A percentile compares a stretch with the other conserved stretches of the same genome.
Conservation (phyloP, 1,140 invertebrate genomes). For the Drosophila orosa region DNA sequence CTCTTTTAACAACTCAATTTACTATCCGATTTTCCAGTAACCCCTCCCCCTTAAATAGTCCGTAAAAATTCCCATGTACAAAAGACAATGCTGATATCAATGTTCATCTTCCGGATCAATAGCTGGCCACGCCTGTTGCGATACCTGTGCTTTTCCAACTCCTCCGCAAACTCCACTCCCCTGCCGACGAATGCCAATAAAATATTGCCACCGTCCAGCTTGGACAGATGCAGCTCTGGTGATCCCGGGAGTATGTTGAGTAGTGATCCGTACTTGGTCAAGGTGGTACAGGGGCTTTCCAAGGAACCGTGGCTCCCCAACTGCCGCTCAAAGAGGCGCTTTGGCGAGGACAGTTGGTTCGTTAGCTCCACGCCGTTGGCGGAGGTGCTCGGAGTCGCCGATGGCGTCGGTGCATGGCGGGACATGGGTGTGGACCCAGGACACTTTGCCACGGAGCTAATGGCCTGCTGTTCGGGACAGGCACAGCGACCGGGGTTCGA, state of each 20-base stretch:
- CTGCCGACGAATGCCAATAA: background rate
- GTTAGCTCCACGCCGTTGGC: slow-evolving; percentile 48
- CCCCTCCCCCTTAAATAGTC: background rate
- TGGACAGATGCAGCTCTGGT: too few species aligned
- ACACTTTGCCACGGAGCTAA: slow-evolving; percentile 56
- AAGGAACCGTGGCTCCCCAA: slow-evolving; percentile 4
- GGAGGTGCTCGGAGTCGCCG: slow-evolving; percentile 62
- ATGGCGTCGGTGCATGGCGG: slow-evolving; percentile 65
- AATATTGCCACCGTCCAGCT: too few species aligned
- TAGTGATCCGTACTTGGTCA: slow-evolving; percentile 48
- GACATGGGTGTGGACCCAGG: slow-evolving; percentile 57
- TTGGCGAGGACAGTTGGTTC: slow-evolving; percentile 68
- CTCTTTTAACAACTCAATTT: background rate
- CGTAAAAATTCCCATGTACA: background rate
- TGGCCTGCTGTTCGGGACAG: slow-evolving; percentile 38
- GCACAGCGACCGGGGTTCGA: slow-evolving; percentile 31
- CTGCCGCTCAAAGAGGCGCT: slow-evolving; percentile 14
- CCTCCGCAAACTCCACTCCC: too few species aligned
- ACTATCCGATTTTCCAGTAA: background rate
- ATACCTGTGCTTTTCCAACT: background rate
- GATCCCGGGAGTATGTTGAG: background rate
- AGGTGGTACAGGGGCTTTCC: slow-evolving; percentile 51
- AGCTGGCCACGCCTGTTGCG: background rate
- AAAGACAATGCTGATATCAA: background rate
- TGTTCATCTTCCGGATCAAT: background rate